Evolutionary conservation across 2,797 vertebrate genomes (phyloP).

Genomic region (Valencia hispanica): DNA sequence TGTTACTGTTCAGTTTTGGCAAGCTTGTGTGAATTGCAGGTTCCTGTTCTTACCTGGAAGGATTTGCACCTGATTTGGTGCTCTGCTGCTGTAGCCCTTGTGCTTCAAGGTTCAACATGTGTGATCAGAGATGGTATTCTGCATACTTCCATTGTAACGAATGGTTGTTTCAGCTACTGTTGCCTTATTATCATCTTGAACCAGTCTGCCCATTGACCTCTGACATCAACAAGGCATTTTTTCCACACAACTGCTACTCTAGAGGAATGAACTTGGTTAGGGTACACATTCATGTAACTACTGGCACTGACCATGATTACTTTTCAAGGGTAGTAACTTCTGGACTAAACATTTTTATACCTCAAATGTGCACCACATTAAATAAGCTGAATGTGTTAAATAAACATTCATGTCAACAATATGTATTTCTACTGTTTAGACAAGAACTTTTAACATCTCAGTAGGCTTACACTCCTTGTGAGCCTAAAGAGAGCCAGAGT

Average conservation of each 20-base stretch:
- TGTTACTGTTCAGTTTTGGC: too few species aligned
- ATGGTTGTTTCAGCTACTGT: too few species aligned
- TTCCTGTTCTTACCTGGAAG: too few species aligned
- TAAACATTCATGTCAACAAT: background rate
- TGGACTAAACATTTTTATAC: background rate
- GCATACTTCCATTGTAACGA: too few species aligned
- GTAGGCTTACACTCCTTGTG: background rate
- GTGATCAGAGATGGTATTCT: too few species aligned
- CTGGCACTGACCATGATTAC: background rate
- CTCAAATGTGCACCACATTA: background rate
- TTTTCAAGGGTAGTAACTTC: background rate
- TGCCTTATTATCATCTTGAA: too few species aligned
- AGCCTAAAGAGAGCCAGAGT: background rate
- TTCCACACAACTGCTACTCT: background rate
- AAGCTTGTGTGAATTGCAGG: too few species aligned
- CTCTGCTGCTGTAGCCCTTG: background rate
- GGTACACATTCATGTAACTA: background rate
- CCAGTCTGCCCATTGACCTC: too few species aligned
- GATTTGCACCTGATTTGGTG: background rate
- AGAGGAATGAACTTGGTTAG: background rate
- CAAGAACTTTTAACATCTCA: background rate
- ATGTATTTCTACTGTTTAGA: background rate
- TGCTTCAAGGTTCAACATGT: background rate
- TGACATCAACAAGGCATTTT: too few species aligned
- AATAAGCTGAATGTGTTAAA: background rate